Conservation (phyloP, 2,113 vertebrate species). For the Cyanistes caeruleus region DNA sequence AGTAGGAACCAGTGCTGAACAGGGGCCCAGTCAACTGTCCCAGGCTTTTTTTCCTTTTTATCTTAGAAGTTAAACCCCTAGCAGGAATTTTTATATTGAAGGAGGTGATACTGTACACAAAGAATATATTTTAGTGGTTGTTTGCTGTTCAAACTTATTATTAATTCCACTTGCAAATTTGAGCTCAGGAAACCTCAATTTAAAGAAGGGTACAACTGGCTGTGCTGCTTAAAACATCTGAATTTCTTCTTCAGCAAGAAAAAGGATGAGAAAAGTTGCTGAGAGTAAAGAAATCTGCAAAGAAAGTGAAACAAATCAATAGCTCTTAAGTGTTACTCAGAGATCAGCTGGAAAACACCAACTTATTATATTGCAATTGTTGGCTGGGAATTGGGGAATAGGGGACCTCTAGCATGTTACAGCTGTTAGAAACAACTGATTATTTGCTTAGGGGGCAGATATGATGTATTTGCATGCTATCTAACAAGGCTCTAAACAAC, state of each 20-base stretch:
- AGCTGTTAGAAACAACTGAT: conserved; percentile 32
- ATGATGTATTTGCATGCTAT: not conserved
- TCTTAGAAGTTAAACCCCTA: not conserved
- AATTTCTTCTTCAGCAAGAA: not conserved
- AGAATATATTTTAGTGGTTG: not conserved
- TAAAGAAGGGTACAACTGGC: not conserved
- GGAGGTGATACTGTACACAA: not conserved
- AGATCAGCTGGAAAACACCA: conserved; percentile 25
- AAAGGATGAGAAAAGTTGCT: not conserved
- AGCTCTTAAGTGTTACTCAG: not conserved
- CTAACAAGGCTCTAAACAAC: not conserved
- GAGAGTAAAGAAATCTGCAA: not conserved
- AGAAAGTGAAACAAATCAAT: not conserved
- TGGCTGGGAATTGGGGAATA: not conserved
- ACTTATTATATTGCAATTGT: not conserved
- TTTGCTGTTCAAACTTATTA: not conserved
- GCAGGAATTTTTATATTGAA: not conserved
- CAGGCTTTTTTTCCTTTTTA: not conserved
- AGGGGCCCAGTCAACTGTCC: not conserved
- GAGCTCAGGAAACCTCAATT: not conserved
- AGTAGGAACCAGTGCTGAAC: not conserved
- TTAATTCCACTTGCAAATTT: not conserved
- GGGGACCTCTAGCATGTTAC: not conserved
- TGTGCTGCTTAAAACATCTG: not conserved
- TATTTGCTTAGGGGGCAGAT: not conserved